Base-by-base conservation (phyloP, 2,113 vertebrate genomes). In the Brachypodius melanocephalos region DNA sequence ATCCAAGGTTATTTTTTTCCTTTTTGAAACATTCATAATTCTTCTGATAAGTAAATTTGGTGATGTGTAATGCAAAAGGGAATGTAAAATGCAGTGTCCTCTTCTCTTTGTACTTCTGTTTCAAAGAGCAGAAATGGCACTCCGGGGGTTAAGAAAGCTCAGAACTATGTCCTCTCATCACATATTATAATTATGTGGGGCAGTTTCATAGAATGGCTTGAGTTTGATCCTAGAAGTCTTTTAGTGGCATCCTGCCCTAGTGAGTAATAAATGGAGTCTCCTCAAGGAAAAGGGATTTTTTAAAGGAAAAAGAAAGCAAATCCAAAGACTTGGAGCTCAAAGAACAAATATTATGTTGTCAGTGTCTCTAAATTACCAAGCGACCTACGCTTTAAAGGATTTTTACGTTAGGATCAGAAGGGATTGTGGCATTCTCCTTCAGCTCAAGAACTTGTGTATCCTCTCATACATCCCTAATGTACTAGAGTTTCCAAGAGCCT, bases 381-480 rank as follows among this genome's bases (percentile, higher is more conserved):
- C 5, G 1, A 45, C 19, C 28, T 85, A 29, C 2, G 4, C 40
- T 76, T 85, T 32, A 79, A 84, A 91, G 67, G 65, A 71, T 75
- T 89, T 91, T 95, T 92, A 10, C 5, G 2, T 63, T 72, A 89
- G 17, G 38, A 20, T 95, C 76, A 87, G 46, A 93, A 88, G 55
- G 43, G 24, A 34, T 83, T 97, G 67, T 83, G 58, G 59, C 52
- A 54, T 67, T 90, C 61, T 94, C 28, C 59, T 62, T 65, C 25
- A 26, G 54, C 48, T 82, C 88, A 96, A 90, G 48, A 62, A 68
- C 42, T 89, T 16, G 20, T 79, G 61, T 54, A 67, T 96, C 54
- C 52, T 69, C 65, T 97, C 86, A 40, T 80, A 62, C 92, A 68
- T 96, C 72, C 66, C 31, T 96, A 96, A 96, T 95, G 17, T 34